phyloP scores from a whole-genome alignment of 1,140 invertebrate species.

The Formica exsecta region DNA sequence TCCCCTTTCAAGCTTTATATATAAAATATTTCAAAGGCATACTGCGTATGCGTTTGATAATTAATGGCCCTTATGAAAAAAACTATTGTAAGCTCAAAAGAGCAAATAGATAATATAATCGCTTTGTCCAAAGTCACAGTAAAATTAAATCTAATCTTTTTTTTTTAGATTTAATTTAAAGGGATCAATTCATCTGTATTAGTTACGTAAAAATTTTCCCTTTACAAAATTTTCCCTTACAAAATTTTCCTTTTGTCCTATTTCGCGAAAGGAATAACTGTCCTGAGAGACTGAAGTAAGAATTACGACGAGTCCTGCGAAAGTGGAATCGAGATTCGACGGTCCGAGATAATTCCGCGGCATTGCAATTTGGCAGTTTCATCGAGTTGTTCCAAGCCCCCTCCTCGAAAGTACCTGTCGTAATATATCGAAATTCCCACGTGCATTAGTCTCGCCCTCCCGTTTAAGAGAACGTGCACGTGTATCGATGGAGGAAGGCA shows the following conservation, averaged over 20 bases:
- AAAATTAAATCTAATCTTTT: not conserved
- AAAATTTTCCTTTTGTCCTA: not conserved
- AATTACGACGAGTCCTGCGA: not conserved
- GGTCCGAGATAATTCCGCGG: slow-evolving; percentile 61
- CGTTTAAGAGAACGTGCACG: slow-evolving; percentile 67
- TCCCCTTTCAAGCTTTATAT: not conserved
- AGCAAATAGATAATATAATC: not conserved
- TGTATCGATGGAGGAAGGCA: slow-evolving; percentile 21
- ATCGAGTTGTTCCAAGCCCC: slow-evolving; percentile 63
- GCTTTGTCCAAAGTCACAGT: not conserved
- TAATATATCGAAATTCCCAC: slow-evolving; percentile 73
- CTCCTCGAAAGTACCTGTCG: slow-evolving; percentile 61
- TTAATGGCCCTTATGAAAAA: not conserved
- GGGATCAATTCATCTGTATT: not conserved
- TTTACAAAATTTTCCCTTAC: not conserved
- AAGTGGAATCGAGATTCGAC: slow-evolving; percentile 39
- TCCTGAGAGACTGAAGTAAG: not conserved
- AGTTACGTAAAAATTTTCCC: too few species aligned
- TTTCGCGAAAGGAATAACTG: not conserved
- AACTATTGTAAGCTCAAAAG: too few species aligned
- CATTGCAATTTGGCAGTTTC: slow-evolving; percentile 67
- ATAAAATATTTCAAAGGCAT: not conserved
- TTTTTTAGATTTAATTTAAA: not conserved
- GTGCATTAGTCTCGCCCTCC: slow-evolving; percentile 71
- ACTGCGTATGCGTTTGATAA: not conserved